Evolutionary conservation across 2,888 invertebrate species (phyloP).

Genomic region (Unio delphinus): DNA sequence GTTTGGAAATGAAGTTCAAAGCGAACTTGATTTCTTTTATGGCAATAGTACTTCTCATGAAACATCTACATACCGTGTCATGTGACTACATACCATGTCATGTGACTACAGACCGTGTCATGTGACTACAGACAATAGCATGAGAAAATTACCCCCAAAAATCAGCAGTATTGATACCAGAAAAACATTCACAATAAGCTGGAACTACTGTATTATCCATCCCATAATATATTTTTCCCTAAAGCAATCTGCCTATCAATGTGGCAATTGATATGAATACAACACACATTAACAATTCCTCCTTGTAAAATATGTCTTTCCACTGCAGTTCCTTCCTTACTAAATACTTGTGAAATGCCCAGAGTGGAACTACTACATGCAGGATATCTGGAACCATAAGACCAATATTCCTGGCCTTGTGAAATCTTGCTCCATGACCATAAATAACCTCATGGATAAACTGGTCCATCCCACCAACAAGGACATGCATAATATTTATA

Average conservation of each 20-base stretch:
- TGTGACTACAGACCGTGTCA: too few relatives aligned
- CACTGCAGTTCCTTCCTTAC: slow-evolving; percentile 57
- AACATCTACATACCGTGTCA: too few relatives aligned
- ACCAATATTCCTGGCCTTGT: slow-evolving; percentile 64
- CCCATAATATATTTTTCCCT: background rate
- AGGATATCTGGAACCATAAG: slow-evolving; percentile 67
- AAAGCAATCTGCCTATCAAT: slow-evolving; percentile 52
- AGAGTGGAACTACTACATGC: slow-evolving; percentile 75
- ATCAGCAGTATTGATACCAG: too few relatives aligned
- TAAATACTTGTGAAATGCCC: slow-evolving; percentile 65
- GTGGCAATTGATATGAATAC: slow-evolving; percentile 59
- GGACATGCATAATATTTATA: slow-evolving; percentile 66
- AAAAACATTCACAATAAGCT: too few relatives aligned
- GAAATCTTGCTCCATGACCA: slow-evolving; percentile 57
- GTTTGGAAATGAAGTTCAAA: too few relatives aligned
- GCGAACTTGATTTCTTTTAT: too few relatives aligned
- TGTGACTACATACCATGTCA: too few relatives aligned
- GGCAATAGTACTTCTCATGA: too few relatives aligned
- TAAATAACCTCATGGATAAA: slow-evolving; percentile 64
- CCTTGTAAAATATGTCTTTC: slow-evolving; percentile 66
- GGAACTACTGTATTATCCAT: too few relatives aligned
- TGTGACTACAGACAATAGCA: too few relatives aligned
- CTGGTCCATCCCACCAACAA: slow-evolving; percentile 66
- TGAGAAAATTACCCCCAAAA: too few relatives aligned
- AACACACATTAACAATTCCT: slow-evolving; percentile 66